A percentile compares a stretch with the other conserved stretches of the same genome.
Conservation (phyloP, 2,797 vertebrate species). For the Oreochromis grahami region DNA sequence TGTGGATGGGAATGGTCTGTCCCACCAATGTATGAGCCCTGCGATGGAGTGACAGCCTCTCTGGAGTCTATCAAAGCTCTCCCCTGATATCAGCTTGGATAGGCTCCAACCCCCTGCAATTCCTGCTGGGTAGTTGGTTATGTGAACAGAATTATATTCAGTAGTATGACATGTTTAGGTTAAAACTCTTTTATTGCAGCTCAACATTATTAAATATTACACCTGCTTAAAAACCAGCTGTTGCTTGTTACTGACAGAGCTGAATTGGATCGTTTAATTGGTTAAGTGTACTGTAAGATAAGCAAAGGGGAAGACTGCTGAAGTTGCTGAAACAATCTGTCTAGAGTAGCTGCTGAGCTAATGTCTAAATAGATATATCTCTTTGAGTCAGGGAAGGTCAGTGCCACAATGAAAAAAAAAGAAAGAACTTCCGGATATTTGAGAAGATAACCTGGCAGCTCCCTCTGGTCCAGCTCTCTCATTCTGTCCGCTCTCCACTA, state of each 20-base stretch:
- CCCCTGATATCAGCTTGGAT: background rate
- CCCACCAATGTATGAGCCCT: background rate
- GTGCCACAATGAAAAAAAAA: slow-evolving; percentile 44
- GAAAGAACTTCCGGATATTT: slow-evolving; percentile 75
- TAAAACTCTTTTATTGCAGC: background rate
- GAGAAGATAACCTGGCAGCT: slow-evolving; percentile 79
- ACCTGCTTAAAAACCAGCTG: background rate
- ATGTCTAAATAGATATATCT: slow-evolving; percentile 62
- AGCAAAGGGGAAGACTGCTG: slow-evolving; percentile 25
- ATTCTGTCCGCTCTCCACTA: slow-evolving; percentile 64
- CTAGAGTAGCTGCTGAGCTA: slow-evolving; percentile 57
- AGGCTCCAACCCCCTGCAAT: background rate
- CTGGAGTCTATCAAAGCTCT: background rate
- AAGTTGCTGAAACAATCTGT: slow-evolving; percentile 41
- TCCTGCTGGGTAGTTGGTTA: background rate
- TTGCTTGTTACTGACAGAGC: slow-evolving; percentile 10
- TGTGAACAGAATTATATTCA: background rate
- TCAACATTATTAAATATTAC: background rate
- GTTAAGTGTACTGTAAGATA: slow-evolving; percentile 15
- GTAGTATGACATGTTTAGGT: background rate
- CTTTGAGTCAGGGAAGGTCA: slow-evolving; percentile 74
- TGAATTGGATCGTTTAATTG: slow-evolving; percentile 17
- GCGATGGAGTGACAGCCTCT: background rate
- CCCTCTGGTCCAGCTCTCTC: slow-evolving; percentile 50
- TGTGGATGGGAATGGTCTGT: background rate